Percentiles rank a stretch among this genome's conserved stretches.
These are phyloP conservation scores for Scolanthus callimorphus DNA, from an alignment of 92 coral and sea anemone genomes.

Conservation along the genomic window DNA sequence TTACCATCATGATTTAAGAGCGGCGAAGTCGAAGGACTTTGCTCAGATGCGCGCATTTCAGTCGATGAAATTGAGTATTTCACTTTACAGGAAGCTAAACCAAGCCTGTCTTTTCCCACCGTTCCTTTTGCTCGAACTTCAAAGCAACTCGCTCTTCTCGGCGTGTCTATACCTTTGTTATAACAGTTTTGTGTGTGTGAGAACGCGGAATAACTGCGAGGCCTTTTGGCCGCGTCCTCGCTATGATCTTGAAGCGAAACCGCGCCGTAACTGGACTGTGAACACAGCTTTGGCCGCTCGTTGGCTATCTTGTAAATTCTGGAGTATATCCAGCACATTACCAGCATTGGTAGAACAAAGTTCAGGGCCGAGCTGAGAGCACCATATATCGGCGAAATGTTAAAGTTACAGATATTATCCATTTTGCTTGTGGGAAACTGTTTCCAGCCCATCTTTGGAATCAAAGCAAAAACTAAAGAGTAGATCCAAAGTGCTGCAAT, in stretches of 20 bases:
- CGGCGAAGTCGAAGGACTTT: background rate
- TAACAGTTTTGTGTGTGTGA: background rate
- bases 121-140: background rate
- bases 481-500: slow-evolving; percentile 54
- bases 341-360: slow-evolving; percentile 57
- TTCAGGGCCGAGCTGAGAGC: slow-evolving; percentile 57
- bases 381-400: slow-evolving; percentile 48
- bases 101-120: background rate
- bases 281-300: background rate
- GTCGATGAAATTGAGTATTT: background rate
- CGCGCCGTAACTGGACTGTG: background rate
- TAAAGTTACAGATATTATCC: slow-evolving; percentile 31
- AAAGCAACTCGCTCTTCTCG: background rate
- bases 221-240: background rate
- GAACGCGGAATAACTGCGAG: background rate
- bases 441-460: slow-evolving; percentile 77
- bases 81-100: background rate
- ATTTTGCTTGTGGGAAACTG: background rate
- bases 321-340: slow-evolving; percentile 52
- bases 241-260: background rate
- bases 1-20: background rate
- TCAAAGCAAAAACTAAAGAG: slow-evolving; percentile 59
- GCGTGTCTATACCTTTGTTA: background rate
- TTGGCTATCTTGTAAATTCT: slow-evolving; percentile 42
- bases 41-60: background rate